Conservation (phyloP, 2,888 invertebrate genomes). For the Chymomyza amoena region DNA sequence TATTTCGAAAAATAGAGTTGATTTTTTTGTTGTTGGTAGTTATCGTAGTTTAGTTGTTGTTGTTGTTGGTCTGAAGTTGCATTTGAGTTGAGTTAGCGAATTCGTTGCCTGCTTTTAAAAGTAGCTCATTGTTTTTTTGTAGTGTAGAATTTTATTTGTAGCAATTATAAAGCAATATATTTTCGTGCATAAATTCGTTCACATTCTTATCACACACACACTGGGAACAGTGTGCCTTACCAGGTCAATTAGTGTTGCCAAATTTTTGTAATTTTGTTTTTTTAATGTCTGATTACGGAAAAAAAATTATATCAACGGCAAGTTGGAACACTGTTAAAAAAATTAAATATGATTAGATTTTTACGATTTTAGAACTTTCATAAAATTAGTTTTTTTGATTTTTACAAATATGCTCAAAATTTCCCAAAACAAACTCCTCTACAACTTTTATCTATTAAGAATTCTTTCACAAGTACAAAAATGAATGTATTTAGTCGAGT, state of each 20-base stretch:
- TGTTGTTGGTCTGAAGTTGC: slow-evolving; percentile 44
- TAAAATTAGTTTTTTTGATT: too few relatives aligned
- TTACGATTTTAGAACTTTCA: too few relatives aligned
- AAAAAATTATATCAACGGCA: too few relatives aligned
- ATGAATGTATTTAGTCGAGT: too few relatives aligned
- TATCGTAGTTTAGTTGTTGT: slow-evolving; percentile 30
- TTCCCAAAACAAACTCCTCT: too few relatives aligned
- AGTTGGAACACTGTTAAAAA: too few relatives aligned
- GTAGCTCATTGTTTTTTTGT: neutral
- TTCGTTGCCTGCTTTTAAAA: neutral
- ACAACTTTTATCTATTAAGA: too few relatives aligned
- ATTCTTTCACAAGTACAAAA: too few relatives aligned
- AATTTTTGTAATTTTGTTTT: neutral
- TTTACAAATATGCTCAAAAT: too few relatives aligned
- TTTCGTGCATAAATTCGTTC: neutral
- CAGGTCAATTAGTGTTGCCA: neutral
- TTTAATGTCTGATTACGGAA: too few relatives aligned
- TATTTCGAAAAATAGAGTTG: slow-evolving; percentile 54
- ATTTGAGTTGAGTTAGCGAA: slow-evolving; percentile 6
- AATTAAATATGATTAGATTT: too few relatives aligned
- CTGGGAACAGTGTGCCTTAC: neutral
- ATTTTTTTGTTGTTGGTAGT: slow-evolving; percentile 12
- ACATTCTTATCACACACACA: neutral
- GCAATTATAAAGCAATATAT: neutral
- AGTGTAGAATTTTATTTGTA: neutral